These are phyloP conservation scores for Bhutanitis thaidina DNA, from an alignment of 2,888 invertebrate species.

Conservation along the genomic window DNA sequence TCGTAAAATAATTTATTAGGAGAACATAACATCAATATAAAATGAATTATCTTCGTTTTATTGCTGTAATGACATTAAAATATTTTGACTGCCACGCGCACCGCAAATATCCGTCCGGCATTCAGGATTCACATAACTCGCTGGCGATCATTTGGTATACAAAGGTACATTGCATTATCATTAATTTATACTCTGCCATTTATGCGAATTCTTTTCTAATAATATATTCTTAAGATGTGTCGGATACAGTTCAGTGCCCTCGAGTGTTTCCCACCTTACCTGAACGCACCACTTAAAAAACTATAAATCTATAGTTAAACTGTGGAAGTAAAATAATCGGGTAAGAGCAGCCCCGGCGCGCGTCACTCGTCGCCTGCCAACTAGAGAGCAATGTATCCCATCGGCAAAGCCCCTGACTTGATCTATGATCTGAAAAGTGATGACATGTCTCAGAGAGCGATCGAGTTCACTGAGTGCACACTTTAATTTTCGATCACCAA, in stretches of 20 bases:
- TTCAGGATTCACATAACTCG: conserved; percentile 75
- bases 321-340: conserved; percentile 35
- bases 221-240: conserved; percentile 8
- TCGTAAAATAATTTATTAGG: conserved; percentile 53
- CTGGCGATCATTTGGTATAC: conserved; percentile 44
- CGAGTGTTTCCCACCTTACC: conserved; percentile 9
- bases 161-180: conserved; percentile 27
- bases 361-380: conserved; percentile 54
- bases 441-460: conserved; percentile 46
- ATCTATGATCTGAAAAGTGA: conserved; percentile 60
- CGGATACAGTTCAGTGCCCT: background rate
- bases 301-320: conserved; percentile 54
- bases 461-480: conserved; percentile 25
- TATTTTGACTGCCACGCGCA: conserved; percentile 38
- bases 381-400: conserved; percentile 62
- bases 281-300: conserved; percentile 39
- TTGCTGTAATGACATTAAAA: conserved; percentile 51
- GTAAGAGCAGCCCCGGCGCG: conserved; percentile 41
- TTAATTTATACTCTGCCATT: conserved; percentile 48
- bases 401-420: conserved; percentile 49
- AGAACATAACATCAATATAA: conserved; percentile 43
- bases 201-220: conserved; percentile 50
- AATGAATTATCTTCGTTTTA: conserved; percentile 47
- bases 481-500: conserved; percentile 29
- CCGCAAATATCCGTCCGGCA: conserved; percentile 59